Evolutionary conservation across 2,888 invertebrate species (phyloP).

Genomic region (Tipula vernalis): DNA sequence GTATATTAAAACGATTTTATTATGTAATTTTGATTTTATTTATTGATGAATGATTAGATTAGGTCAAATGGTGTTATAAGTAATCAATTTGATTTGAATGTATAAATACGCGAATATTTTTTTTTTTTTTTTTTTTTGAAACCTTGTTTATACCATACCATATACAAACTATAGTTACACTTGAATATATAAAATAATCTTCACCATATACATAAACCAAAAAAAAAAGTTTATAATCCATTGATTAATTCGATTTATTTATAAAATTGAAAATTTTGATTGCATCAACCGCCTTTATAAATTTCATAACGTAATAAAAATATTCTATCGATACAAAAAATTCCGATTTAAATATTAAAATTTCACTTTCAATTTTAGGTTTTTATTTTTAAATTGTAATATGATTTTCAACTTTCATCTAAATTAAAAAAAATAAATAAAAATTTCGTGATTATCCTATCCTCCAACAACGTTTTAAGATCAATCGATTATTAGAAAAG

Average conservation of each 20-base stretch:
- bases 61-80: not conserved
- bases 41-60: not conserved
- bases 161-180: not conserved
- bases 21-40: not conserved
- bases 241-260: not conserved
- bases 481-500: not conserved
- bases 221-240: not conserved
- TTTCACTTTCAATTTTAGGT: not conserved
- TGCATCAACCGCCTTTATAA: not conserved
- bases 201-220: not conserved
- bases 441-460: not conserved
- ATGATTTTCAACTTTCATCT: not conserved
- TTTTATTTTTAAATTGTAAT: not conserved
- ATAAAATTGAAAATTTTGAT: not conserved
- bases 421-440: not conserved
- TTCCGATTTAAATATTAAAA: not conserved
- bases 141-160: not conserved
- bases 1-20: not conserved
- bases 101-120: not conserved
- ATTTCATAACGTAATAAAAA: not conserved
- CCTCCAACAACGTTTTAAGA: not conserved
- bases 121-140: too few relatives aligned
- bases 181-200: not conserved
- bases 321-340: not conserved
- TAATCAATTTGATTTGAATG: not conserved